Evolutionary conservation across 2,888 invertebrate species (phyloP), one percentile per base, ranked within the genome.

Genomic region (Endotricha flammealis): DNA sequence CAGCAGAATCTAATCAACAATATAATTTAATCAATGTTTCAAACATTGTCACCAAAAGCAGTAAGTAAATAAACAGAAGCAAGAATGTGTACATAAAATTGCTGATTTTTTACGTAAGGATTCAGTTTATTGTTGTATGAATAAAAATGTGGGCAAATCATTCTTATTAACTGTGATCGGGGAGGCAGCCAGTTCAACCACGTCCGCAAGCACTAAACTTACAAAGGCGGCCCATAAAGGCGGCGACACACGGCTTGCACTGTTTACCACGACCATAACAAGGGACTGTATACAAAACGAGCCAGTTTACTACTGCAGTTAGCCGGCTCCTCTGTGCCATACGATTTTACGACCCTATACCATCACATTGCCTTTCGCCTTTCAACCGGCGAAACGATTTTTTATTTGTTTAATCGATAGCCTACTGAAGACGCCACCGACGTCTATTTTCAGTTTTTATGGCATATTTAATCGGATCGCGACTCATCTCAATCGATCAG

Each of bases 351-450:
- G 85, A 85, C 66, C 68, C 66, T 70, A 70, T 64, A 64, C 68
- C 78, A 73, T 82, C 79, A 79, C 74, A 66, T 75, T 72, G 78
- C 78, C 76, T 76, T 79, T 77, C 70, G 79, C 76, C 78, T 82
- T 82, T 78, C 73, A 78, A 73, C 65, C 61, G 70, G 82, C 81
- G 75, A 83, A 81, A 78, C 79, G 66, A 55, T 62, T 80, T 82
- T 85, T 82, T 82, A 83, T 85, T 83, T 82, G 85, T 86, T 85
- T 85, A 85, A 86, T 85, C 85, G 80, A 86, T 85, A 73, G 62
- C 63, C 70, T 75, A 72, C 75, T 74, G 72, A 81, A 82, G 78
- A 80, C 69, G 70, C 68, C 56, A 69, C 63, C 67, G 65, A 63
- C 64, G 64, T 63, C 74, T 86, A 82, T 83, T 83, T 80, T 71